phyloP scores from a whole-genome alignment of 2,797 vertebrate species.

The Onychomys torridus region DNA sequence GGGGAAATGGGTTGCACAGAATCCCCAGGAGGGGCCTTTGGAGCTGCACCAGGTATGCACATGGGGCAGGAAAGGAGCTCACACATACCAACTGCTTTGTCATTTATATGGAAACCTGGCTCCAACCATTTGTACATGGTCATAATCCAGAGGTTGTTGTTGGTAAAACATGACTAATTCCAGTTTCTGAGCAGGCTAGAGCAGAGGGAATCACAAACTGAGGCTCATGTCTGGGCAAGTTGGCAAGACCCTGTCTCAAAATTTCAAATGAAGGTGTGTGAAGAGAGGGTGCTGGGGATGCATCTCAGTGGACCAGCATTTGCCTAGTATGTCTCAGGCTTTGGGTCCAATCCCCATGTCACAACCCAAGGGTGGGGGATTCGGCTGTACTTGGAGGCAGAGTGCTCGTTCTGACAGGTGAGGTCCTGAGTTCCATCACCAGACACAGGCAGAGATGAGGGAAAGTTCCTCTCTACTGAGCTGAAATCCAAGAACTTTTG shows the following conservation, averaged over 20 bases:
- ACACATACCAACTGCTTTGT: not conserved
- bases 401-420: not conserved
- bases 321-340: no score
- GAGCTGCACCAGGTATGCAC: not conserved
- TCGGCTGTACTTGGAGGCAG: not conserved
- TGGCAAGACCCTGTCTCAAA: not conserved
- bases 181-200: not conserved
- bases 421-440: not conserved
- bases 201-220: not conserved
- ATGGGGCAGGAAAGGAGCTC: rapidly evolving
- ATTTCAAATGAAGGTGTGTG: not conserved
- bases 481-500: not conserved
- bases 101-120: not conserved
- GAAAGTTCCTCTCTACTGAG: no score
- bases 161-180: not conserved
- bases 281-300: not conserved
- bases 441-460: not conserved
- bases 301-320: not conserved
- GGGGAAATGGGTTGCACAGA: not conserved
- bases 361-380: not conserved
- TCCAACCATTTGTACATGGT: not conserved
- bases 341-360: not conserved
- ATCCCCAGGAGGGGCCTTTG: not conserved
- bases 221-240: not conserved
- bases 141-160: not conserved